These are phyloP conservation scores for Plebejus argus DNA, from an alignment of 2,888 invertebrate genomes.

Conservation along the genomic window DNA sequence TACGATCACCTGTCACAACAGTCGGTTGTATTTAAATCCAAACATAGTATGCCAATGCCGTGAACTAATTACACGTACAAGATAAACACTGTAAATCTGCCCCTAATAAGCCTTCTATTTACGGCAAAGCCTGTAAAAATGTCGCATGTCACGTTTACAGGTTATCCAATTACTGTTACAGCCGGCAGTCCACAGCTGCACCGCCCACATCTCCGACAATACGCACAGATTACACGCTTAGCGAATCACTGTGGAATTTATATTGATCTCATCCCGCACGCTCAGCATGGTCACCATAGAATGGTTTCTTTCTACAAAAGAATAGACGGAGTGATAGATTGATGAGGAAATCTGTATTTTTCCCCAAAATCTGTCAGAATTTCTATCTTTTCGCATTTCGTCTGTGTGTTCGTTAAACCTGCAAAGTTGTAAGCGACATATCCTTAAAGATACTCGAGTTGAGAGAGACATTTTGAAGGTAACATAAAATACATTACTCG, in stretches of 20 bases:
- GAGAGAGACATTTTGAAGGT: neutral
- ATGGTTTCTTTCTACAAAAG: neutral
- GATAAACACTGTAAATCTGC: slow-evolving; percentile 16
- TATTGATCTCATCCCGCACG: neutral
- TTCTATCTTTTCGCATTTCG: neutral
- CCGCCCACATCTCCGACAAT: neutral
- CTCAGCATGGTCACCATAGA: too few species aligned
- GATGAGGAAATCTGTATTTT: neutral
- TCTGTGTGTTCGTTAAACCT: neutral
- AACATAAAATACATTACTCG: neutral
- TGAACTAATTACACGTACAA: slow-evolving; percentile 7
- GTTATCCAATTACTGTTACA: slow-evolving; percentile 19
- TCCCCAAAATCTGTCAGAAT: neutral
- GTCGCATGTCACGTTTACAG: slow-evolving; percentile 23
- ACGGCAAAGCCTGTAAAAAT: slow-evolving; percentile 26
- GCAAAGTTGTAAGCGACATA: neutral
- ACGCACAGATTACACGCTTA: neutral
- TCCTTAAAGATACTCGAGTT: neutral
- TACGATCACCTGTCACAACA: neutral
- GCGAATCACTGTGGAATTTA: neutral
- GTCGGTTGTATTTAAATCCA: neutral
- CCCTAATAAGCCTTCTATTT: slow-evolving; percentile 17
- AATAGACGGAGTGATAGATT: neutral
- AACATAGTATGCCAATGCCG: slow-evolving; percentile 5
- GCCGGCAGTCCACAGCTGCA: neutral